A percentile compares a stretch with the other conserved stretches of the same genome.
phyloP scores from a whole-genome alignment of 2,888 invertebrate species.

The Entomobrya proxima region DNA sequence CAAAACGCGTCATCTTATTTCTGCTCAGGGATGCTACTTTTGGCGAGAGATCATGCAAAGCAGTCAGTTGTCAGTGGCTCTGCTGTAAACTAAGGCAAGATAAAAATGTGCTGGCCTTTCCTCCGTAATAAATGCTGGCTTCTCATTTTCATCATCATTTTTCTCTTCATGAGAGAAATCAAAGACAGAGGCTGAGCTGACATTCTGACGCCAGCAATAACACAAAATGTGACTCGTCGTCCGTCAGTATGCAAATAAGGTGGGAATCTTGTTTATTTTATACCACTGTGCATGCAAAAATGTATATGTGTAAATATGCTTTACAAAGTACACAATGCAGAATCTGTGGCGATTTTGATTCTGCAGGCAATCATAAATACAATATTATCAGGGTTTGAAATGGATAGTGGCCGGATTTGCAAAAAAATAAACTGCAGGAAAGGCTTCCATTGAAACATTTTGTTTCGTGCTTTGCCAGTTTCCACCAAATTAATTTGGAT shows the following conservation, averaged over 20 bases:
- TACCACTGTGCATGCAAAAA: neutral
- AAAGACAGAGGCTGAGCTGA: conserved; percentile 47
- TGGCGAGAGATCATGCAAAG: conserved; percentile 29
- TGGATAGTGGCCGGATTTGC: no score
- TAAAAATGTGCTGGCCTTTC: conserved; percentile 12
- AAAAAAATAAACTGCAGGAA: no score
- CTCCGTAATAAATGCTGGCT: conserved; percentile 36
- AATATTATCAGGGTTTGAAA: no score
- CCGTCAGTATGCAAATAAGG: conserved; percentile 58
- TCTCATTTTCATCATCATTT: conserved; percentile 25
- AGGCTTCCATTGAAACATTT: no score
- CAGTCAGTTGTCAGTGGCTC: conserved; percentile 33
- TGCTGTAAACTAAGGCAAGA: conserved; percentile 24
- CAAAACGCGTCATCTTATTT: neutral
- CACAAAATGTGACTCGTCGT: conserved; percentile 56
- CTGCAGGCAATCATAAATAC: no score
- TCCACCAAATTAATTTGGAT: no score
- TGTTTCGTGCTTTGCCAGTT: no score
- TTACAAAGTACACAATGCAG: neutral
- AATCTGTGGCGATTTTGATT: no score
- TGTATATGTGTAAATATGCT: neutral
- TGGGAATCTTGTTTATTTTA: conserved; percentile 63
- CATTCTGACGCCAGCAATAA: conserved; percentile 62
- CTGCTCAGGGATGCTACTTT: conserved; percentile 11
- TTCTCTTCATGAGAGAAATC: conserved; percentile 31